A percentile compares a stretch with the other conserved stretches of the same genome.
Conservation (phyloP, 1,140 invertebrate species). For the Bombus soroeensis region DNA sequence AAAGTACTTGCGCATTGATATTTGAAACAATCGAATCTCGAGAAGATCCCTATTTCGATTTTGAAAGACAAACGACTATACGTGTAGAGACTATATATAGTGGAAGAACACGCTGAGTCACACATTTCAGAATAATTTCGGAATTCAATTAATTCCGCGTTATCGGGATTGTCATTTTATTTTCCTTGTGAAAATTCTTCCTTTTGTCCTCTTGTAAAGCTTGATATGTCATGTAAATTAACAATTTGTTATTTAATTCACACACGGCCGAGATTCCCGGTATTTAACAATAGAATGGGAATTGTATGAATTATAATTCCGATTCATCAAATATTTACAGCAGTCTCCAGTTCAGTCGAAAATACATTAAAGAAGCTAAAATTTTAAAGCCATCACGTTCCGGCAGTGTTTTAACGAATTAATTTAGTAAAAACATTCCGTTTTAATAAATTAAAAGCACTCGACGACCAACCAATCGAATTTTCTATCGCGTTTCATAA, state of each 20-base stretch:
- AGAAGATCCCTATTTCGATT: too few relatives aligned
- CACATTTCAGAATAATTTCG: too few relatives aligned
- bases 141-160: too few relatives aligned
- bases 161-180: too few relatives aligned
- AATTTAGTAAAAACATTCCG: background rate
- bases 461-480: background rate
- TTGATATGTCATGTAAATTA: background rate
- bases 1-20: too few relatives aligned
- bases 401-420: background rate
- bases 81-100: too few relatives aligned
- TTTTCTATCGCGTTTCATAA: background rate
- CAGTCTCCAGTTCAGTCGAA: accelerated
- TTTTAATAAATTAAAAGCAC: background rate
- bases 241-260: background rate
- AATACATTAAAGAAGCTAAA: background rate
- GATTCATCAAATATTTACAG: background rate
- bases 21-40: too few relatives aligned
- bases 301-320: background rate
- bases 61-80: too few relatives aligned
- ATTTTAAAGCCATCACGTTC: too few relatives aligned
- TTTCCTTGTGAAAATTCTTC: too few relatives aligned
- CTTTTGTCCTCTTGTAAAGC: background rate
- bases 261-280: too few relatives aligned
- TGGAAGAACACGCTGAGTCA: too few relatives aligned
- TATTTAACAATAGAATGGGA: background rate